Evolutionary conservation across 64 coral and sea anemone species (phyloP).

Genomic region (Stichodactyla helianthus): DNA sequence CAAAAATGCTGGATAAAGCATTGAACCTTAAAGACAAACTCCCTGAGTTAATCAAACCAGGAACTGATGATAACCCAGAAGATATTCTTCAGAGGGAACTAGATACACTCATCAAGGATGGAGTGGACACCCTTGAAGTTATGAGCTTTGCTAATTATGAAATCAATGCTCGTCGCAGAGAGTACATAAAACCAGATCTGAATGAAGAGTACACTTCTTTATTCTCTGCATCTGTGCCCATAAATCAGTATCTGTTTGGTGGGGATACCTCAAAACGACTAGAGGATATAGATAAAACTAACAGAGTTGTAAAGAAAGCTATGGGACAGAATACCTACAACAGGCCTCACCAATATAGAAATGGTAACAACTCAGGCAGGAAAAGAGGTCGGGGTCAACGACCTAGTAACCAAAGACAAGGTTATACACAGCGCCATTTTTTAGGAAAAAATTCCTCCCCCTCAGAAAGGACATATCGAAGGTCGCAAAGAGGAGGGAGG

Average conservation of each 20-base stretch:
- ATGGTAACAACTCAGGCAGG: neutral
- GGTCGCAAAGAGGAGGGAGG: constrained; percentile 8
- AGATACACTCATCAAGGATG: too few species aligned
- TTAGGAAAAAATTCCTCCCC: constrained; percentile 11
- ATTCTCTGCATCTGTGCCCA: constrained; percentile 34
- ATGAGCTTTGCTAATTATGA: constrained; percentile 27
- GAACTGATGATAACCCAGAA: too few species aligned
- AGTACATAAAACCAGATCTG: too few species aligned
- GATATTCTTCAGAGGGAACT: too few species aligned
- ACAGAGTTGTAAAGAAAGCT: too few species aligned
- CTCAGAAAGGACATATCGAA: neutral
- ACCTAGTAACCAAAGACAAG: neutral
- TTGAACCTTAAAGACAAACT: too few species aligned
- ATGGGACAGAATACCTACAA: too few species aligned
- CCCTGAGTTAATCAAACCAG: too few species aligned
- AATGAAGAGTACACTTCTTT: constrained; percentile 12
- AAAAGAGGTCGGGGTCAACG: constrained; percentile 24
- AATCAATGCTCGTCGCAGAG: too few species aligned
- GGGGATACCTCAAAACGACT: constrained; percentile 30
- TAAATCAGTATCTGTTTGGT: constrained; percentile 32
- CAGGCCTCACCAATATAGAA: too few species aligned
- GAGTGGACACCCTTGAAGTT: too few species aligned
- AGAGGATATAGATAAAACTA: too few species aligned
- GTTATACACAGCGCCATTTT: constrained; percentile 27
- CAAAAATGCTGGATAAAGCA: constrained; percentile 18